A percentile compares a stretch with the other conserved stretches of the same genome.
These are phyloP conservation scores for Teleiodes luculella DNA, from an alignment of 2,888 invertebrate genomes.

Conservation along the genomic window DNA sequence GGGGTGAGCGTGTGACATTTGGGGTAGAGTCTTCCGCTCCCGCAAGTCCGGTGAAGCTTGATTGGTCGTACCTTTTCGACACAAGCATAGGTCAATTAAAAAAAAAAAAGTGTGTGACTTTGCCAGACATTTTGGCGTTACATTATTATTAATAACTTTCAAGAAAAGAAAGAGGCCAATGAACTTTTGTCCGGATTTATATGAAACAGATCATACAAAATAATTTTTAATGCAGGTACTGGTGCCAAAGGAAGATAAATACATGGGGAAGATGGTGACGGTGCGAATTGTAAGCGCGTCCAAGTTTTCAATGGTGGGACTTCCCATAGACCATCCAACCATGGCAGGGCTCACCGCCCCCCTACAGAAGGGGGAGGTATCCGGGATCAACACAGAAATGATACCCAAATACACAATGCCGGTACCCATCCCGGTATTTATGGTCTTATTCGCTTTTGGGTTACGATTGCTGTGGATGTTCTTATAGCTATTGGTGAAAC, in stretches of 20 bases:
- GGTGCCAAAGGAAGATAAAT: constrained; percentile 86
- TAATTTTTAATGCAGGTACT: constrained; percentile 70
- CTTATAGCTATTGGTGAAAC: constrained; percentile 37
- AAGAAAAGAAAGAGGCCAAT: no score
- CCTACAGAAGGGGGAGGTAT: constrained; percentile 76
- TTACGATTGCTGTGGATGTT: constrained; percentile 64
- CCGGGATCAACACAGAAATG: constrained; percentile 48
- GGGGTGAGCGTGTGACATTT: no score
- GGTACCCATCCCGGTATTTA: constrained; percentile 50
- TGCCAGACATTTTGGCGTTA: no score
- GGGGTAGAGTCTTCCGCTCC: no score
- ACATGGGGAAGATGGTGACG: constrained; percentile 89
- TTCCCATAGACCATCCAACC: constrained; percentile 79
- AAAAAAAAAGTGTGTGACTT: no score
- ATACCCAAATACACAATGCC: constrained; percentile 25
- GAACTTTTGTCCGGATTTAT: no score
- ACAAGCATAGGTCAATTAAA: no score
- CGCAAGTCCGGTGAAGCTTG: no score
- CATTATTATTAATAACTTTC: no score
- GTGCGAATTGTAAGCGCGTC: constrained; percentile 84
- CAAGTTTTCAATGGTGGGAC: constrained; percentile 89
- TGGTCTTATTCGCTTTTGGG: constrained; percentile 60
- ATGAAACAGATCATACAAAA: no score
- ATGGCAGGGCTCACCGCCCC: constrained; percentile 75
- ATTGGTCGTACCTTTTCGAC: no score